Evolutionary conservation across 2,113 vertebrate genomes (phyloP), one percentile per base, ranked within the genome.

Genomic region (Hippoglossus stenolepis): DNA sequence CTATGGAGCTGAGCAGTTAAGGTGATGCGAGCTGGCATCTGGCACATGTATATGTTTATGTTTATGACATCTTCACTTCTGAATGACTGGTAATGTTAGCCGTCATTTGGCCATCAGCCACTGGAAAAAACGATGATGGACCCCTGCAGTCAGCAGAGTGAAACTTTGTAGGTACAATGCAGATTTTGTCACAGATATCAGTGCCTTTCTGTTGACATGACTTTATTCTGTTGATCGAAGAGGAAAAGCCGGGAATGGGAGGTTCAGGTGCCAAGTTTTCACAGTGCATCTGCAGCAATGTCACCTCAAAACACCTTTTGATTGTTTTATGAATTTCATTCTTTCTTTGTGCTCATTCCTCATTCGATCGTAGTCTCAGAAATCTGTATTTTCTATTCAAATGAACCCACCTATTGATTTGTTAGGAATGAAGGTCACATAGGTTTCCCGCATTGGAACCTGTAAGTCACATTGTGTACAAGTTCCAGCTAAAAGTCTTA

Each of bases 51-150:
- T 18, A 3, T 9, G 18, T 77, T 8, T 74, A 51, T 72, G 82
- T 79, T 74, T 59, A 45, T 67, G 60, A 75, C 40, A 54, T 85
- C 54, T 77, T 17, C 45, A 49, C 45, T 49, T 49, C 4, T 17
- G 45, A 18, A 5, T 18, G 45, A 47, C 4, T 20, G 80, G 82
- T 88, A 82, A 92, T 63, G 47, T 47, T 70, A 88, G 68, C 73
- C 70, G 67, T 57, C 65, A 26, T 70, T 43, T 65, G 49, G 68
- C 70, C 56, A 38, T 75, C 66, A n/a, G 81, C 62, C 60, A 64
- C 51, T 59, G 58, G 79, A 73, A 59, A 59, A 26, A 26, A 61
- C 45, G 15, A 5, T 18, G 45, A 49, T 1, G 6, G 45, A 49
- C 15, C 17, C 45, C n/a, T 62, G 62, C 21, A 20, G 62, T 74